phyloP scores from a whole-genome alignment of 30 jellyfish, hydroid and myxozoan species.

The Hydractinia symbiolongicarpus region DNA sequence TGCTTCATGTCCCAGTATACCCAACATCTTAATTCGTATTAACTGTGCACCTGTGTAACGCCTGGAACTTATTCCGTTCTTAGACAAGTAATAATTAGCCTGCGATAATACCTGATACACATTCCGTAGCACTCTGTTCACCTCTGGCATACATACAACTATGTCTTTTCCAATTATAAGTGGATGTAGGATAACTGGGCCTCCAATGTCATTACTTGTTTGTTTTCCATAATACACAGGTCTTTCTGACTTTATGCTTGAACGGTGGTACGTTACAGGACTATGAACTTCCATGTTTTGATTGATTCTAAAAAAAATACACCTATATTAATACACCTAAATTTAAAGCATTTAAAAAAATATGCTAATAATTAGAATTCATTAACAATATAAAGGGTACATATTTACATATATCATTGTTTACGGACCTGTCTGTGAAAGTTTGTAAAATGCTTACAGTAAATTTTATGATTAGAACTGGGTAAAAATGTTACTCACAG shows the following conservation, averaged over 20 bases:
- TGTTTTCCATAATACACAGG: constrained; percentile 5
- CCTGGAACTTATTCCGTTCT: constrained; percentile 92
- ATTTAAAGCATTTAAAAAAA: too few relatives aligned
- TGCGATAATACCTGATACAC: constrained; percentile 95
- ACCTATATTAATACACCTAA: too few relatives aligned
- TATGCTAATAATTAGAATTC: too few relatives aligned
- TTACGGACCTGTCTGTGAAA: too few relatives aligned
- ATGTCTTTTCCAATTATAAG: constrained; percentile 70
- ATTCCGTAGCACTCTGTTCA: constrained; percentile 77
- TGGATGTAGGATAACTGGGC: constrained; percentile 71
- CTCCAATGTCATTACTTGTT: constrained; percentile 34
- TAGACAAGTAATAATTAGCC: constrained; percentile 92
- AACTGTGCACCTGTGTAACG: constrained; percentile 97
- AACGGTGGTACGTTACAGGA: constrained; percentile 12
- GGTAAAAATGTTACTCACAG: too few relatives aligned
- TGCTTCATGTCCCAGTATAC: constrained; percentile 91
- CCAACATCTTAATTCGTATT: constrained; percentile 89
- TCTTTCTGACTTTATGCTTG: background rate
- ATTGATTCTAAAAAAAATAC: too few relatives aligned
- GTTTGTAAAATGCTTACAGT: too few relatives aligned
- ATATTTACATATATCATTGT: too few relatives aligned
- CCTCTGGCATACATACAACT: constrained; percentile 98
- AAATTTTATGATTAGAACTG: too few relatives aligned
- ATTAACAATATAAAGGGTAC: too few relatives aligned
- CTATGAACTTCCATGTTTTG: constrained; percentile 12